Conservation (phyloP, 2,888 invertebrate species). For the Drosophila subsilvestris region DNA sequence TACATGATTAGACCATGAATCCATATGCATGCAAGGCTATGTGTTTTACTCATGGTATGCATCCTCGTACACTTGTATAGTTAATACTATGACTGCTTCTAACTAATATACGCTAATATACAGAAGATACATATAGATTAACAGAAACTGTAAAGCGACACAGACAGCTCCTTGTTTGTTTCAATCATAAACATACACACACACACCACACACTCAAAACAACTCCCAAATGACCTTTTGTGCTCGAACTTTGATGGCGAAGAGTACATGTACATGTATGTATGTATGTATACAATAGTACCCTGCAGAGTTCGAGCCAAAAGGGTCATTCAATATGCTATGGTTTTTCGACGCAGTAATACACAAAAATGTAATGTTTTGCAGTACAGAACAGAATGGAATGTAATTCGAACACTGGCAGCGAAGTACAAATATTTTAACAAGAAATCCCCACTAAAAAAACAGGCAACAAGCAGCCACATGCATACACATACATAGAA, state of each 20-base stretch:
- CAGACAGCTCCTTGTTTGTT: slow-evolving; percentile 11
- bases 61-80: slow-evolving; percentile 59
- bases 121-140: slow-evolving; percentile 21
- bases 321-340: slow-evolving; percentile 25
- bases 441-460: slow-evolving; percentile 33
- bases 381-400: slow-evolving; percentile 21
- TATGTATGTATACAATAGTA: no score
- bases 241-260: slow-evolving; percentile 10
- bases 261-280: no score
- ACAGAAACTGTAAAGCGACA: neutral
- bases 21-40: slow-evolving; percentile 25
- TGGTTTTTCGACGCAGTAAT: slow-evolving; percentile 18
- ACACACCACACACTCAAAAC: no score
- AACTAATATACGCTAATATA: slow-evolving; percentile 62
- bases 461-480: slow-evolving; percentile 12
- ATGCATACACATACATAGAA: slow-evolving; percentile 28
- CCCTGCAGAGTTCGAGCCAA: slow-evolving; percentile 17
- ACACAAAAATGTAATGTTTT: slow-evolving; percentile 9
- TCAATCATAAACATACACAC: slow-evolving; percentile 4
- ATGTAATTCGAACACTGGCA: slow-evolving; percentile 77
- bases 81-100: slow-evolving; percentile 72
- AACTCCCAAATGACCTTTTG: slow-evolving; percentile 29
- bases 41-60: slow-evolving; percentile 17
- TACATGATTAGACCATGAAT: slow-evolving; percentile 26
- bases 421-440: slow-evolving; percentile 82